Evolutionary conservation across 2,888 invertebrate genomes (phyloP).

Genomic region (Pediacus dermestoides): DNA sequence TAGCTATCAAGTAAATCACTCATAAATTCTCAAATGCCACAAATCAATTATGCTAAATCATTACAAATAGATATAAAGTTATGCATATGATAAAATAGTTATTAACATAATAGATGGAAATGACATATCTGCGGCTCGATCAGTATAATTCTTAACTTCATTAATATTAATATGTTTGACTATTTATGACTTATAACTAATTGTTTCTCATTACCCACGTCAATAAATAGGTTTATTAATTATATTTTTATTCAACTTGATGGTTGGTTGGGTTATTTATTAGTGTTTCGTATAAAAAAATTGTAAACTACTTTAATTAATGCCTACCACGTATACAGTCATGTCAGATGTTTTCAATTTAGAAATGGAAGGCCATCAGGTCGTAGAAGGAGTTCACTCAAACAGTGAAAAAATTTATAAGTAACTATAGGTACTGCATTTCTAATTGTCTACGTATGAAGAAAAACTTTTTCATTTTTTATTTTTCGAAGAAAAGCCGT

Average conservation of each 20-base stretch:
- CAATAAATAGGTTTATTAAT: constrained; percentile 31
- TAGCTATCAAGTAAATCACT: constrained; percentile 31
- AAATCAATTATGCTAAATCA: constrained; percentile 36
- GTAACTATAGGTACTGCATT: no score
- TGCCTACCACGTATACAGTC: no score
- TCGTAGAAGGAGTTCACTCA: no score
- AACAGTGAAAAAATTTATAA: no score
- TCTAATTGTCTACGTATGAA: no score
- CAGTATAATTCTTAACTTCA: constrained; percentile 17
- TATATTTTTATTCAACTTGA: constrained; percentile 28
- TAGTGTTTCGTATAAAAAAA: no score
- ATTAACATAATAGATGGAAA: neutral
- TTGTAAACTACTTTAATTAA: no score
- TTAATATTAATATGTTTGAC: constrained; percentile 30
- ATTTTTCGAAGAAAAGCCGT: no score
- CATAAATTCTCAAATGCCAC: constrained; percentile 35
- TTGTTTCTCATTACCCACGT: constrained; percentile 35
- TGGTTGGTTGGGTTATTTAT: no score
- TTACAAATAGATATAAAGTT: neutral
- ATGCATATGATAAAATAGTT: neutral
- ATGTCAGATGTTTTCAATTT: no score
- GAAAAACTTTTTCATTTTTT: no score
- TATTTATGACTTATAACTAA: constrained; percentile 36
- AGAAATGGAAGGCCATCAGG: no score
- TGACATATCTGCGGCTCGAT: constrained; percentile 8